These are phyloP conservation scores for Nematolebias whitei DNA, from an alignment of 2,113 vertebrate genomes.

Conservation along the genomic window DNA sequence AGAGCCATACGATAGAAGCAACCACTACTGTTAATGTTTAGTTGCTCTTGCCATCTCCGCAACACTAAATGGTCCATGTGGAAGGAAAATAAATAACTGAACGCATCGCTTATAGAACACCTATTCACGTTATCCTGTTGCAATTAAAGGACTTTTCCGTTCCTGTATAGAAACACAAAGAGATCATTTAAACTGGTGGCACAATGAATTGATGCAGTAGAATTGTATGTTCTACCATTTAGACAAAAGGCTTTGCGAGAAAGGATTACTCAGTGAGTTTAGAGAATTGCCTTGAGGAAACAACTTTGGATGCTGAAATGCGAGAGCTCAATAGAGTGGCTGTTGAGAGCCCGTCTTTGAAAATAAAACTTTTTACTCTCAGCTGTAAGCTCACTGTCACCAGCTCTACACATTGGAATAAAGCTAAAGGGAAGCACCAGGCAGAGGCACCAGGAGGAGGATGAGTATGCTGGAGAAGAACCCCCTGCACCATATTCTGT, in stretches of 20 bases:
- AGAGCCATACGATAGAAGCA: conserved; percentile 3
- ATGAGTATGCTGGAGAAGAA: too few species aligned
- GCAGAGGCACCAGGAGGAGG: too few species aligned
- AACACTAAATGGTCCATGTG: background rate
- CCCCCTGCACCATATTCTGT: too few species aligned
- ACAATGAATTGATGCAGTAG: background rate
- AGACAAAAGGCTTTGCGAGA: background rate
- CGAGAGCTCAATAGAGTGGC: too few species aligned
- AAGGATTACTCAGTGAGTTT: background rate
- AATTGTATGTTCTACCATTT: background rate
- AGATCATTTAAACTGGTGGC: background rate
- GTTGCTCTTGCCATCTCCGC: background rate
- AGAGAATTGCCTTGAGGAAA: background rate
- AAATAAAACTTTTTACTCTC: too few species aligned
- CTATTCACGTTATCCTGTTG: background rate
- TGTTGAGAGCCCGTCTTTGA: too few species aligned
- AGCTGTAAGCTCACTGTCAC: too few species aligned
- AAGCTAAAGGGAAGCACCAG: too few species aligned
- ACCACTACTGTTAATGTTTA: conserved; percentile 1
- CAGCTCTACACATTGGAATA: too few species aligned
- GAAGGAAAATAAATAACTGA: background rate
- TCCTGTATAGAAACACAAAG: background rate
- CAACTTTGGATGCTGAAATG: too few species aligned
- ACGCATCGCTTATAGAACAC: background rate
- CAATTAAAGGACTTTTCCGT: background rate